Percentiles rank a stretch among this genome's conserved stretches.
These are phyloP conservation scores for Dolomedes plantarius DNA, from an alignment of 2,888 invertebrate genomes.

Conservation along the genomic window DNA sequence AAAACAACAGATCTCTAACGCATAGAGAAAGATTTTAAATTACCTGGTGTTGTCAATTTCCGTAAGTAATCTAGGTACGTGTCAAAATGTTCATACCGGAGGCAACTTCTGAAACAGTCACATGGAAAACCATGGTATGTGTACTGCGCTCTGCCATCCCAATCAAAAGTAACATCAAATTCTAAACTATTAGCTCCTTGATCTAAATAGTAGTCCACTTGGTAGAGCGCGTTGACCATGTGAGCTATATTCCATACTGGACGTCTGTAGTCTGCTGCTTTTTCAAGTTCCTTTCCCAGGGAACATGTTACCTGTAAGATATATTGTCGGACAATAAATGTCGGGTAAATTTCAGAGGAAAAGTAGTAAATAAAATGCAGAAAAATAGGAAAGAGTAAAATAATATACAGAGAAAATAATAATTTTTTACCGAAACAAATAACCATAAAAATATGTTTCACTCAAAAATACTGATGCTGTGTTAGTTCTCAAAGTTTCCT, in stretches of 20 bases:
- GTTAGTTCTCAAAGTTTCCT: too few relatives aligned
- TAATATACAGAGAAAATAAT: too few relatives aligned
- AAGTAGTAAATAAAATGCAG: too few relatives aligned
- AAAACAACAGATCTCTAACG: too few relatives aligned
- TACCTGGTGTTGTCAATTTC: slow-evolving; percentile 65
- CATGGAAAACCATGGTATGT: slow-evolving; percentile 73
- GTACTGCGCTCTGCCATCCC: slow-evolving; percentile 47
- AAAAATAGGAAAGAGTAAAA: too few relatives aligned
- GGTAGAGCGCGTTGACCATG: slow-evolving; percentile 72
- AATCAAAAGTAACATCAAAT: slow-evolving; percentile 69
- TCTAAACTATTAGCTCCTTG: slow-evolving; percentile 73
- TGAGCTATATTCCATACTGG: slow-evolving; percentile 73
- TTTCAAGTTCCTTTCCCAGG: neutral
- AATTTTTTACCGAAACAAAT: too few relatives aligned
- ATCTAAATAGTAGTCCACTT: slow-evolving; percentile 70
- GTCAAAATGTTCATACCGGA: slow-evolving; percentile 40
- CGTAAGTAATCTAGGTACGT: slow-evolving; percentile 56
- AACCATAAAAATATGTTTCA: too few relatives aligned
- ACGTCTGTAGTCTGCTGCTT: slow-evolving; percentile 28
- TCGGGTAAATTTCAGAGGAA: too few relatives aligned
- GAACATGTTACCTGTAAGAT: neutral
- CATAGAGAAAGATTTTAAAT: too few relatives aligned
- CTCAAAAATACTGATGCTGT: too few relatives aligned
- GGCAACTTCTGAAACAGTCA: slow-evolving; percentile 72
- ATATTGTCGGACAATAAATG: too few relatives aligned